These are phyloP conservation scores for Drosophila ohnishii DNA, from an alignment of 1,140 invertebrate species.

Conservation along the genomic window DNA sequence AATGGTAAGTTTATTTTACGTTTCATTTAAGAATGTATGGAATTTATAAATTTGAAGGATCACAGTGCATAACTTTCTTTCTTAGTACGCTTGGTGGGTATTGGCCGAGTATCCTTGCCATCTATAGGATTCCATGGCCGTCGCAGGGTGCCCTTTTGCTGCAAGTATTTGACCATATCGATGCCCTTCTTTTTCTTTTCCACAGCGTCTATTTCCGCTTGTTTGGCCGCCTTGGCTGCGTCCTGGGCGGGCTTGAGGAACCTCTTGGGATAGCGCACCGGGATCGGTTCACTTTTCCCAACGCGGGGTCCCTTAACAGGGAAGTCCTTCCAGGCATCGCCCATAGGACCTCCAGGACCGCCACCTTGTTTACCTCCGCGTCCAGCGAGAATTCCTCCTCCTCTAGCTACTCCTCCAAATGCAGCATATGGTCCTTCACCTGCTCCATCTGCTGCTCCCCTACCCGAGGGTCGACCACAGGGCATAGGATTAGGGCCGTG, in stretches of 20 bases:
- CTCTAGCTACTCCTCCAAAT: neutral
- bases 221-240: constrained; percentile 13
- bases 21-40: neutral
- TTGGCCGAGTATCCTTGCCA: constrained; percentile 19
- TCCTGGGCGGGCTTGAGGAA: constrained; percentile 17
- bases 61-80: neutral
- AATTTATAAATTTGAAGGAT: neutral
- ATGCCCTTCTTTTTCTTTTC: constrained; percentile 14
- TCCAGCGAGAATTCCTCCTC: neutral
- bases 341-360: too few species aligned
- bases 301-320: neutral
- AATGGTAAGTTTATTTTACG: neutral
- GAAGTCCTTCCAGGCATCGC: neutral
- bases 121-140: constrained; percentile 38
- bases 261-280: constrained; percentile 39
- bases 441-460: neutral
- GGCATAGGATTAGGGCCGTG: constrained; percentile 35
- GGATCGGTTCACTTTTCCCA: constrained; percentile 7
- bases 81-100: neutral
- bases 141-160: constrained; percentile 12
- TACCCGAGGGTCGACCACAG: constrained; percentile 13
- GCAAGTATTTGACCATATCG: constrained; percentile 59
- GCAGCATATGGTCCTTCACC: neutral
- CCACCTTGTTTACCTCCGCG: neutral
- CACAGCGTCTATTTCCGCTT: neutral